phyloP scores from a whole-genome alignment of 2,113 vertebrate species.

The Natator depressus region DNA sequence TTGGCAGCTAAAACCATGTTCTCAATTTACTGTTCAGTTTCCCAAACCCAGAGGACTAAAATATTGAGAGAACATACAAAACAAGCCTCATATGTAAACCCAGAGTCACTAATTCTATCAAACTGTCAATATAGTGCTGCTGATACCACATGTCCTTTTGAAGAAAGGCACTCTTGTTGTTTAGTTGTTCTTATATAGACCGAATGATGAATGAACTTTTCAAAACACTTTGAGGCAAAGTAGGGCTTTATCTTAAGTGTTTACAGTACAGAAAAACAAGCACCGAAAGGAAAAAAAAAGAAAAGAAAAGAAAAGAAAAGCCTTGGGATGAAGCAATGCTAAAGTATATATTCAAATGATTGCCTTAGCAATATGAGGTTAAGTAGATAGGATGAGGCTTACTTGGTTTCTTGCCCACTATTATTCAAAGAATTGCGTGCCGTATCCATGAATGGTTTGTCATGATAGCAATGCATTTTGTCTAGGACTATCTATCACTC shows the following conservation, averaged over 20 bases:
- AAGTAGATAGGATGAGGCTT: neutral
- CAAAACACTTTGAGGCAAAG: neutral
- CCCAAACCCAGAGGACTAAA: neutral
- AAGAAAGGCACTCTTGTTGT: neutral
- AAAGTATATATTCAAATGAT: neutral
- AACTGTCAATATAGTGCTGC: neutral
- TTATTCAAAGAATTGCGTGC: accelerated
- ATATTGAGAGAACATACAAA: neutral
- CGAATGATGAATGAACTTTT: neutral
- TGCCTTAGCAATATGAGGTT: accelerated
- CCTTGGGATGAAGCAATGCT: neutral
- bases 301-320: neutral
- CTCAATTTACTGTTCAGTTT: neutral
- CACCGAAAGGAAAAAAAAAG: accelerated
- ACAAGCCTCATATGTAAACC: neutral
- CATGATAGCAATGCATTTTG: neutral
- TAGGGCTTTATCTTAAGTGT: neutral
- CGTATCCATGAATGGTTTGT: neutral
- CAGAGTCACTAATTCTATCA: neutral
- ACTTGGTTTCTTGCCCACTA: neutral
- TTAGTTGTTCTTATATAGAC: neutral
- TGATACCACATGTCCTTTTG: neutral
- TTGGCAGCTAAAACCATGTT: neutral
- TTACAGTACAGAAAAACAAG: neutral
- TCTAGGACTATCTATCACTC: neutral